Evolutionary conservation across 2,888 invertebrate species (phyloP).

Genomic region (Diadromus collaris): DNA sequence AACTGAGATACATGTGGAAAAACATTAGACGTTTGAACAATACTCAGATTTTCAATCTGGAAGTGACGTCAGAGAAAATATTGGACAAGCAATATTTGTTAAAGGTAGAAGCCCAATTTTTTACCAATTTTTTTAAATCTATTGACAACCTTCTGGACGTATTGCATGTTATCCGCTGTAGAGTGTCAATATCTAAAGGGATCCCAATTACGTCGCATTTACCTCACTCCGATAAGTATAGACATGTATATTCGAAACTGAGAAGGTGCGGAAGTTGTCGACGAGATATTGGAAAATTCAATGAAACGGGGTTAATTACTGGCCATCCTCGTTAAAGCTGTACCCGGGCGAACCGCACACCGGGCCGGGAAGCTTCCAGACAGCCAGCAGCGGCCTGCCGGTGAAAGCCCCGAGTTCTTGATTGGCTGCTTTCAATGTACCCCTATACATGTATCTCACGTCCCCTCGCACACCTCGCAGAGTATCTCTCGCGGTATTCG

Average conservation of each 20-base stretch:
- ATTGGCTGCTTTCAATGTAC: constrained; percentile 60
- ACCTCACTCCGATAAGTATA: neutral
- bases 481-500: constrained; percentile 48
- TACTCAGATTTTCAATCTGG: neutral
- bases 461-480: constrained; percentile 4
- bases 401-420: constrained; percentile 49
- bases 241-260: neutral
- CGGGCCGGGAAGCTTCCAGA: constrained; percentile 25
- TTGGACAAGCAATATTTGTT: neutral
- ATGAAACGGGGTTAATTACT: constrained; percentile 74
- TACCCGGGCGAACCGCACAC: constrained; percentile 47
- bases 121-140: neutral
- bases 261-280: constrained; percentile 30
- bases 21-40: neutral
- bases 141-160: neutral
- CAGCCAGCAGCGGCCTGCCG: constrained; percentile 10
- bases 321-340: constrained; percentile 63
- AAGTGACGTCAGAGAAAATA: neutral
- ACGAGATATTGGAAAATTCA: constrained; percentile 65
- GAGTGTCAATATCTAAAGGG: neutral
- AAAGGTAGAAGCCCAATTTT: neutral
- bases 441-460: constrained; percentile 44
- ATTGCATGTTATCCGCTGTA: neutral
- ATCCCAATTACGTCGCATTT: neutral
- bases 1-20: neutral